A percentile compares a stretch with the other conserved stretches of the same genome.
phyloP scores from a whole-genome alignment of 2,113 vertebrate species.

The Caretta caretta region DNA sequence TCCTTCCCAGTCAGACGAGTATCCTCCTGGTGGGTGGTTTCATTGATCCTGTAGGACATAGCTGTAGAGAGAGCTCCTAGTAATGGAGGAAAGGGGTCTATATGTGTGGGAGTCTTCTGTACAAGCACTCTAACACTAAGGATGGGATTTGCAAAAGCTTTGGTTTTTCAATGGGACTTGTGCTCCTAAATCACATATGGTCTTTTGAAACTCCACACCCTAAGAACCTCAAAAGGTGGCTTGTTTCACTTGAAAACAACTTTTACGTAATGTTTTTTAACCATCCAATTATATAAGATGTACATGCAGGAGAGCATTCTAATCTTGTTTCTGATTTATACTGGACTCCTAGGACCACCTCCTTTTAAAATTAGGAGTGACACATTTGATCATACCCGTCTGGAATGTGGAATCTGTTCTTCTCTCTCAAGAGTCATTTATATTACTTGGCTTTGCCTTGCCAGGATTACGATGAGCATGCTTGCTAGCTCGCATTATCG shows the following conservation, averaged over 20 bases:
- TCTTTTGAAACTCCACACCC: not conserved
- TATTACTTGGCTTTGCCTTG: not conserved
- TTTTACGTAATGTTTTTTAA: not conserved
- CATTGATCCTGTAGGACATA: not conserved
- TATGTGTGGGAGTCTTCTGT: not conserved
- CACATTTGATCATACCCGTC: not conserved
- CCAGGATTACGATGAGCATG: not conserved
- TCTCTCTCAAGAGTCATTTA: not conserved
- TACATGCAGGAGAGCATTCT: not conserved
- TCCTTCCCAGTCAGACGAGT: not conserved
- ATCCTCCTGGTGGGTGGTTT: not conserved
- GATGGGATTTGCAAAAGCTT: not conserved
- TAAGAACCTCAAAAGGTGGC: not conserved
- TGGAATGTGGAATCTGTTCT: not conserved
- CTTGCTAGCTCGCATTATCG: not conserved
- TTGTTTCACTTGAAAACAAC: not conserved
- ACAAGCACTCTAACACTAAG: not conserved
- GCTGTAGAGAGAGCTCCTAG: not conserved
- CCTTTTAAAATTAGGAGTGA: not conserved
- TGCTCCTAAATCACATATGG: not conserved
- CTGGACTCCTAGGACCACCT: rapidly evolving
- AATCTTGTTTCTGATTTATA: rapidly evolving
- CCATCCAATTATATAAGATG: not conserved
- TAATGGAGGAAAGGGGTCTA: not conserved
- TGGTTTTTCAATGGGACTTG: not conserved